Base-by-base conservation (phyloP, 2,888 invertebrate genomes). In the Cinara cedri region DNA sequence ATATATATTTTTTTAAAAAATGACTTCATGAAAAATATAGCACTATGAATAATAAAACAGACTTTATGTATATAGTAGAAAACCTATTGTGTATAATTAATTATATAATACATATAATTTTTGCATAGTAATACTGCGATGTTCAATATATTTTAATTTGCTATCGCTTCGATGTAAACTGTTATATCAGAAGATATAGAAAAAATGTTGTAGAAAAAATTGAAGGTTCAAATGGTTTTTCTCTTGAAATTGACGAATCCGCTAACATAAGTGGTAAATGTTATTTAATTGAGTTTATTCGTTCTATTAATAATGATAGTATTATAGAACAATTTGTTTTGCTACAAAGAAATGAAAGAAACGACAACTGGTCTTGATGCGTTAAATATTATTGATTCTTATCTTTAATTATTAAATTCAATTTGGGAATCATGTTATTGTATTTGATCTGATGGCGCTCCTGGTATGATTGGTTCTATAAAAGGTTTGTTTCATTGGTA, bases 311-410 rank as follows among this genome's bases (percentile, higher is more conserved):
- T 54, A 81, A 81, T 57, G 78, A 76, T 60, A 72, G 34, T 62
- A 78, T 82, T 70, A 70, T 81, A 55, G 81, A 82, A 81, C 72
- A 82, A 74, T 81, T 80, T 81, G n/a, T 80, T 82, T 71, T 82
- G 81, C 75, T 82, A 81, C 81, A 81, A 82, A 49, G 66, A 81
- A 49, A 62, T 80, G 81, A 80, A 80, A 81, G 81, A 81, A 72
- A 80, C 72, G 60, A 82, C 82, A 75, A 82, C 72, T 66, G 82
- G 82, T 71, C 81, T 80, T 76, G 82, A 82, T 81, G 81, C 81
- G 51, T 82, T 82, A 72, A 75, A 81, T 62, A 72, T 81, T 68
- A 81, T 72, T 55, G 60, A 60, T 26, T 34, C 26, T 62, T 62
- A 62, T 62, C n/a, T n/a, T 62, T 34, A 62, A 34, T 34, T 62